These are phyloP conservation scores for Paramormyrops hopkinsi DNA, from an alignment of 2,797 vertebrate species.

Conservation along the genomic window DNA sequence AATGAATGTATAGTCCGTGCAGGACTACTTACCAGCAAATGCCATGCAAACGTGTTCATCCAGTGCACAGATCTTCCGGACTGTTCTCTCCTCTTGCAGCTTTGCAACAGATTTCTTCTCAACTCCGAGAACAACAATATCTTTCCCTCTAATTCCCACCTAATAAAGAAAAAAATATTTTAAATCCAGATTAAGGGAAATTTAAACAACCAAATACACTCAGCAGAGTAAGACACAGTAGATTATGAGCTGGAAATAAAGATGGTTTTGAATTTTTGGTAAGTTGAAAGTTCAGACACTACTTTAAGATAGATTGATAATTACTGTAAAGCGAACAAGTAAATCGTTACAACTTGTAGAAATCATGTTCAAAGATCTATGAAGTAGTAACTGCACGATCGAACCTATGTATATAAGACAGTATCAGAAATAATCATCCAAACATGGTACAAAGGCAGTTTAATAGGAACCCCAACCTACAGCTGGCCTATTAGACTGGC, in stretches of 20 bases:
- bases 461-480: background rate
- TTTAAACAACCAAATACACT: background rate
- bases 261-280: background rate
- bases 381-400: background rate
- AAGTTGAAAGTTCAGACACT: background rate
- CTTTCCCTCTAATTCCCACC: conserved; percentile 76
- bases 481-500: background rate
- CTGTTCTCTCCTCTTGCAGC: conserved; percentile 74
- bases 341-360: background rate
- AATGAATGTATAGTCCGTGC: background rate
- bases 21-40: conserved; percentile 63
- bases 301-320: background rate
- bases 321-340: background rate
- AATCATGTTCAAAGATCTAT: background rate
- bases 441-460: background rate
- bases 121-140: conserved; percentile 72
- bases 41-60: conserved; percentile 78
- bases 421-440: background rate
- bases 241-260: background rate
- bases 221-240: background rate
- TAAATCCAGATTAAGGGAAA: background rate
- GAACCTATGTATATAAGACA: background rate
- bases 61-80: conserved; percentile 71
- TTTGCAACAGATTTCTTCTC: conserved; percentile 78
- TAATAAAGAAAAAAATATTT: conserved; percentile 22